Conservation (phyloP, 92 coral and sea anemone genomes). For the Porites evermanni region DNA sequence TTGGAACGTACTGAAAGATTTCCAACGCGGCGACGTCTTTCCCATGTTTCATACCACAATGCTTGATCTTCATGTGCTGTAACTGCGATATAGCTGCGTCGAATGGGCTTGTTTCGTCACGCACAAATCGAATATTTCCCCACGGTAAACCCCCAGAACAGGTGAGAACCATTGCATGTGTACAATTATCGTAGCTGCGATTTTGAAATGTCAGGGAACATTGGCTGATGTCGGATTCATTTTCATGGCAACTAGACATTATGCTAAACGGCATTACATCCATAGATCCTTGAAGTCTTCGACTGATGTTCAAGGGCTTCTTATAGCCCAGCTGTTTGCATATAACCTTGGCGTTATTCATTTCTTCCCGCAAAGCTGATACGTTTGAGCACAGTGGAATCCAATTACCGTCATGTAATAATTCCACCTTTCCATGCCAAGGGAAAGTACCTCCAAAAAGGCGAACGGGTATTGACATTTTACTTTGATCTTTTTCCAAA, state of each 20-base stretch:
- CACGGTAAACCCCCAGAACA: constrained; percentile 43
- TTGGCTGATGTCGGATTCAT: constrained; percentile 23
- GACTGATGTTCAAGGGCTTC: background rate
- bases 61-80: constrained; percentile 30
- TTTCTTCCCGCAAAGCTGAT: background rate
- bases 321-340: constrained; percentile 78
- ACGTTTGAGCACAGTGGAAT: constrained; percentile 59
- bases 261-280: background rate
- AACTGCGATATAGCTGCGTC: constrained; percentile 11
- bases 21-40: constrained; percentile 45
- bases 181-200: background rate
- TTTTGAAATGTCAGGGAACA: background rate
- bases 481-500: background rate
- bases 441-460: constrained; percentile 41
- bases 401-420: constrained; percentile 65
- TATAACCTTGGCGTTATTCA: constrained; percentile 54
- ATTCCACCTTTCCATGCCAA: constrained; percentile 68
- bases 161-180: background rate
- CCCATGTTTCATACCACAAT: constrained; percentile 40
- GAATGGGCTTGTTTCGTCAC: background rate
- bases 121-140: constrained; percentile 51
- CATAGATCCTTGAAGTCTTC: background rate
- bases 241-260: constrained; percentile 22
- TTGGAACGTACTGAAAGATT: constrained; percentile 37
- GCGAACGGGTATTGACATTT: constrained; percentile 22